Percentiles rank a stretch among this genome's conserved stretches.
phyloP scores from a whole-genome alignment of 2,888 invertebrate genomes.

The Adelphocoris suturalis region DNA sequence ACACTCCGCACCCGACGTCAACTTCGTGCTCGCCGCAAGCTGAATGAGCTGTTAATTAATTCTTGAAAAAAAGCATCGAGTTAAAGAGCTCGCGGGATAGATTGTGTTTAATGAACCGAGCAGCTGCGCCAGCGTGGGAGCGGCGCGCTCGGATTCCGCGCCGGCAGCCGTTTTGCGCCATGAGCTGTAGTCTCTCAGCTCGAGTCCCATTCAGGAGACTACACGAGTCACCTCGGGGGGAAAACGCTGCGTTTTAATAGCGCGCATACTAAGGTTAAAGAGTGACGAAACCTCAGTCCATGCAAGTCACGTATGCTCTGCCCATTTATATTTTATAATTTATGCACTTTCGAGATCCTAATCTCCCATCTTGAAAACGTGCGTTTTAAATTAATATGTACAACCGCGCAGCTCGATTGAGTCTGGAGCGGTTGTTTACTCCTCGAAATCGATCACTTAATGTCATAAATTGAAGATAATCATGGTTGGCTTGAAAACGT shows the following conservation, averaged over 20 bases:
- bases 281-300: background rate
- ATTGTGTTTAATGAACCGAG: constrained; percentile 15
- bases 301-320: constrained; percentile 25
- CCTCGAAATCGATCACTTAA: background rate
- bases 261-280: background rate
- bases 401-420: background rate
- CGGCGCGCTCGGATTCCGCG: constrained; percentile 20
- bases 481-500: background rate
- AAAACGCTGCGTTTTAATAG: background rate
- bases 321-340: constrained; percentile 38
- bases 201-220: constrained; percentile 7
- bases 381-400: constrained; percentile 16
- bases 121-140: constrained; percentile 41
- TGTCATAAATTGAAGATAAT: constrained; percentile 23
- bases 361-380: constrained; percentile 24
- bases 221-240: constrained; percentile 16
- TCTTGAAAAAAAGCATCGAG: background rate
- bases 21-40: background rate
- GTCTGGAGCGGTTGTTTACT: constrained; percentile 18
- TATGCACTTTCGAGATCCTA: constrained; percentile 39
- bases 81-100: background rate
- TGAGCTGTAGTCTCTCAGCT: background rate
- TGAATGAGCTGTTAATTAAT: constrained; percentile 48
- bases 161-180: constrained; percentile 37
- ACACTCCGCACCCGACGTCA: background rate